phyloP scores from a whole-genome alignment of 2,113 vertebrate species.

The Rhinolophus sinicus region DNA sequence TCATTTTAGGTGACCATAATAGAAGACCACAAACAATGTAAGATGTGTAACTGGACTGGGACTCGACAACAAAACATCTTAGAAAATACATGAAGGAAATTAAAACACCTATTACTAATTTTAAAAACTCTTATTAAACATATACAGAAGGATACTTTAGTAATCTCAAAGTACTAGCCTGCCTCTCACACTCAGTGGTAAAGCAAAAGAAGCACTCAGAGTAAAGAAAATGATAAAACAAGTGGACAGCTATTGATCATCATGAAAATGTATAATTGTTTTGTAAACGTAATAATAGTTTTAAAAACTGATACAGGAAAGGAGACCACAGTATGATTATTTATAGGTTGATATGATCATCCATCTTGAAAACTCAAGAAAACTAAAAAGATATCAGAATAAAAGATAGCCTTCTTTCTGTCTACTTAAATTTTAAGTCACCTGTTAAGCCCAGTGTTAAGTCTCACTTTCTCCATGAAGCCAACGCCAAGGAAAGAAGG shows the following conservation, averaged over 20 bases:
- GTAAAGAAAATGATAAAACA: not conserved
- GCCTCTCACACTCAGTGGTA: not conserved
- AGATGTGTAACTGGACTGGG: not conserved
- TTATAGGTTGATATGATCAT: not conserved
- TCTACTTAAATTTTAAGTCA: not conserved
- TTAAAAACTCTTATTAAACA: not conserved
- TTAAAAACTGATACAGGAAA: not conserved
- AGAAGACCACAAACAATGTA: not conserved
- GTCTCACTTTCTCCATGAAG: not conserved
- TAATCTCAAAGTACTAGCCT: not conserved
- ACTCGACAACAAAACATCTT: conserved; percentile 11
- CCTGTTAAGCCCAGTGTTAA: not conserved
- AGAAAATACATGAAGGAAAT: not conserved
- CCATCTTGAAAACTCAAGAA: not conserved
- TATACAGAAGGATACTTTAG: not conserved
- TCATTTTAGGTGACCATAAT: not conserved
- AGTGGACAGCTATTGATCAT: not conserved
- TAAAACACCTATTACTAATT: not conserved
- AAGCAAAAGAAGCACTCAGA: not conserved
- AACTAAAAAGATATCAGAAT: not conserved
- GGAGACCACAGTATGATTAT: not conserved
- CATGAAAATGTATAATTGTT: not conserved
- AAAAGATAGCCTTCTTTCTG: not conserved
- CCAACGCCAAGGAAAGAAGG: not conserved
- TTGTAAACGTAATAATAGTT: not conserved